Conservation (phyloP, 2,797 vertebrate species). For the Xerus rutilus region DNA sequence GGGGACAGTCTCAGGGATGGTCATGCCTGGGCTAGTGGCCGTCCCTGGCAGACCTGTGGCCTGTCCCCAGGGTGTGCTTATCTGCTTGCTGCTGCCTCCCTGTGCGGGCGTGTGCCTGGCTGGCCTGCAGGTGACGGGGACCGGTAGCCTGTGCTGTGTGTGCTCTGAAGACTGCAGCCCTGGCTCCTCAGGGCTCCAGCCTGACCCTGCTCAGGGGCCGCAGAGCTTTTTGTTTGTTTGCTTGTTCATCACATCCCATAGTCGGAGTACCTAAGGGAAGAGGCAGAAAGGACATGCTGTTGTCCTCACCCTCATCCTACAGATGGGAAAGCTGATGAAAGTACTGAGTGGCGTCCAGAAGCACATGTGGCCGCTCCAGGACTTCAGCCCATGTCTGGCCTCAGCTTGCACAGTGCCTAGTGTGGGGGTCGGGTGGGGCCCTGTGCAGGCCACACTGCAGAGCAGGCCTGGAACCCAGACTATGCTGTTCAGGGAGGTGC, state of each 20-base stretch:
- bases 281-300: neutral
- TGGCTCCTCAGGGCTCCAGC: neutral
- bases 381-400: neutral
- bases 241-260: neutral
- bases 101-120: accelerated
- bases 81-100: neutral
- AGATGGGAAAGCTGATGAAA: neutral
- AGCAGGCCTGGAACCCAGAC: neutral
- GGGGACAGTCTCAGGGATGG: neutral
- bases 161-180: neutral
- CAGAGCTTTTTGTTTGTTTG: neutral
- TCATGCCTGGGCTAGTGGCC: neutral
- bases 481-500: neutral
- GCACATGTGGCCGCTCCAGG: neutral
- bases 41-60: neutral
- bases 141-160: accelerated
- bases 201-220: neutral
- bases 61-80: neutral
- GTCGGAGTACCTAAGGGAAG: neutral
- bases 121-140: neutral
- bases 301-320: neutral
- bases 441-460: neutral
- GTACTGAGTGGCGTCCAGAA: neutral
- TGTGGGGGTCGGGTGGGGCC: neutral
- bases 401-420: neutral